Conservation (phyloP, 2,888 invertebrate species). For the Heliconius ethilla region DNA sequence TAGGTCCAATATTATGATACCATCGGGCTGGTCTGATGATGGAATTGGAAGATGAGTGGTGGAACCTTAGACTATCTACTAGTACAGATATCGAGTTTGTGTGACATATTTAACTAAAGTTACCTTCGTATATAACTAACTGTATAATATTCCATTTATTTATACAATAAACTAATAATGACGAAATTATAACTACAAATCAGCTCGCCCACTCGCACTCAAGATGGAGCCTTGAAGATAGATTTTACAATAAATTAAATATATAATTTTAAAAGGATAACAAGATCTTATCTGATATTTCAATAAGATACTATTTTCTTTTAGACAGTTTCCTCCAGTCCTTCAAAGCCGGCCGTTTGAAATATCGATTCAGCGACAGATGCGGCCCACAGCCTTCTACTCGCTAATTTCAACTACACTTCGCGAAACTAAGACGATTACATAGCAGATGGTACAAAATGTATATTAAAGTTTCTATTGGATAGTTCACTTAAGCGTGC, state of each 20-base stretch:
- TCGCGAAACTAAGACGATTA: constrained; percentile 50
- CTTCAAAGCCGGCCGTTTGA: constrained; percentile 43
- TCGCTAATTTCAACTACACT: constrained; percentile 51
- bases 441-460: constrained; percentile 49
- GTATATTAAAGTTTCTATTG: constrained; percentile 46
- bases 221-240: not conserved
- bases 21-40: too few species aligned
- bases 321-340: constrained; percentile 40
- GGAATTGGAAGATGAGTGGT: too few species aligned
- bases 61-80: too few species aligned
- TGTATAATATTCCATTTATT: too few species aligned
- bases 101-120: too few species aligned
- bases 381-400: constrained; percentile 49
- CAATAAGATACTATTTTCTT: constrained; percentile 40
- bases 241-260: not conserved
- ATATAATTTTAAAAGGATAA: constrained; percentile 3
- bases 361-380: constrained; percentile 49
- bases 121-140: too few species aligned
- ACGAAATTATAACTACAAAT: not conserved
- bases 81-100: too few species aligned
- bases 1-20: too few species aligned
- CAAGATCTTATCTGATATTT: constrained; percentile 21
- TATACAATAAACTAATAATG: not conserved
- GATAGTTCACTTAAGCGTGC: constrained; percentile 32
- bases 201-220: not conserved